phyloP scores from a whole-genome alignment of 2,888 invertebrate species.

The Palloptera scutellata region DNA sequence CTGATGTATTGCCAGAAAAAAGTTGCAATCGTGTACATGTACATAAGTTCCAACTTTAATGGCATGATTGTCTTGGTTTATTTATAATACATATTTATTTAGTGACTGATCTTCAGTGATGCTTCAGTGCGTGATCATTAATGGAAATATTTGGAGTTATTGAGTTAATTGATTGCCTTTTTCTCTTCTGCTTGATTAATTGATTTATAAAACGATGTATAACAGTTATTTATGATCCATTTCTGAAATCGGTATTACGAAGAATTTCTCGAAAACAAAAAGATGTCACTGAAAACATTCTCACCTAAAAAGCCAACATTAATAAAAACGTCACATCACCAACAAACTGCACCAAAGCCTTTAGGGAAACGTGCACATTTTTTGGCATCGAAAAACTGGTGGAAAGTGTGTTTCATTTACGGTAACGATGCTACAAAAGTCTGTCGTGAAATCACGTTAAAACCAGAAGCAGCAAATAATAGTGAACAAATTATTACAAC shows the following conservation, averaged over 20 bases:
- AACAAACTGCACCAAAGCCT: slow-evolving; percentile 30
- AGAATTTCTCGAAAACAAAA: not conserved
- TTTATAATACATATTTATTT: too few relatives aligned
- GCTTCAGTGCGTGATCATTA: too few relatives aligned
- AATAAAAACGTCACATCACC: slow-evolving; percentile 2
- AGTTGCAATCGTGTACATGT: too few relatives aligned
- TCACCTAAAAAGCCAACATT: slow-evolving; percentile 17
- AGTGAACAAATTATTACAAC: slow-evolving; percentile 27
- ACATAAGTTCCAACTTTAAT: too few relatives aligned
- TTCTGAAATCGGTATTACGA: not conserved
- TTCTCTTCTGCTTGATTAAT: too few relatives aligned
- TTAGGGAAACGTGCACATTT: slow-evolving; percentile 46
- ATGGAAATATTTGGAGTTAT: too few relatives aligned
- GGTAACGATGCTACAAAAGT: slow-evolving; percentile 78
- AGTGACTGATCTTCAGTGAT: too few relatives aligned
- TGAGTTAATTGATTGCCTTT: too few relatives aligned
- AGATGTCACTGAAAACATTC: not conserved
- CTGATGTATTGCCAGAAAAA: too few relatives aligned
- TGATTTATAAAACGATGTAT: too few relatives aligned
- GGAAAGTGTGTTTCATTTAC: slow-evolving; percentile 85
- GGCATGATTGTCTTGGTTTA: too few relatives aligned
- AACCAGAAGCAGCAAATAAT: slow-evolving; percentile 35
- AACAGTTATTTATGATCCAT: too few relatives aligned
- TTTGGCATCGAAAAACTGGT: slow-evolving; percentile 77
- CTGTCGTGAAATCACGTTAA: slow-evolving; percentile 69